A percentile compares a stretch with the other conserved stretches of the same genome.
phyloP scores from a whole-genome alignment of 2,888 invertebrate species.

The Eupelmus urozonus region DNA sequence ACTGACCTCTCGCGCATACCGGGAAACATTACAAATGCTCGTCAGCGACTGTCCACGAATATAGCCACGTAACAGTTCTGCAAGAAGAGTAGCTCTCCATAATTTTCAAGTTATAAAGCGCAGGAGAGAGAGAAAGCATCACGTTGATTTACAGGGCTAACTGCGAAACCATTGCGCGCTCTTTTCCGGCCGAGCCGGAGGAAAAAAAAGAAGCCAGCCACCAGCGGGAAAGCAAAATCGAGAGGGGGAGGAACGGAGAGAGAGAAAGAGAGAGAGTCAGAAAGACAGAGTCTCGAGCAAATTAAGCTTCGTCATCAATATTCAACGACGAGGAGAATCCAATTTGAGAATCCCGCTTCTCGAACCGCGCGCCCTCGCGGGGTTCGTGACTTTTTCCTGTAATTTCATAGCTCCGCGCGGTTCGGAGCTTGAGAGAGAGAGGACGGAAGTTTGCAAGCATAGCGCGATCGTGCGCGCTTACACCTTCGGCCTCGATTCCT shows the following conservation, averaged over 20 bases:
- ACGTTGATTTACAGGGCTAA: slow-evolving; percentile 16
- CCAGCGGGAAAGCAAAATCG: neutral
- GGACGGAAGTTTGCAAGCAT: neutral
- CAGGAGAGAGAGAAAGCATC: slow-evolving; percentile 1
- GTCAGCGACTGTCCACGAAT: too few species aligned
- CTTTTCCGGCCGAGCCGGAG: neutral
- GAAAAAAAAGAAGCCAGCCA: neutral
- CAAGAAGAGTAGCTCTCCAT: neutral
- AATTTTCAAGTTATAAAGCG: slow-evolving; percentile 5
- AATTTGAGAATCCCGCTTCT: slow-evolving; percentile 56
- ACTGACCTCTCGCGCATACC: too few species aligned
- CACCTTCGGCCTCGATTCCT: slow-evolving; percentile 22
- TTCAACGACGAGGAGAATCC: slow-evolving; percentile 55
- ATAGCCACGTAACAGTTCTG: too few species aligned
- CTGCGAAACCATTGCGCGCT: neutral
- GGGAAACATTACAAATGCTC: too few species aligned
- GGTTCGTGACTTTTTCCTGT: slow-evolving; percentile 55
- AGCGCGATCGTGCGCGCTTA: neutral
- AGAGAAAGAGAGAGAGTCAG: slow-evolving; percentile 6
- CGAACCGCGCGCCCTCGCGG: slow-evolving; percentile 10
- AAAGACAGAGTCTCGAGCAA: slow-evolving; percentile 44
- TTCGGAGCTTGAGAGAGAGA: too few species aligned
- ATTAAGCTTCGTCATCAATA: slow-evolving; percentile 59
- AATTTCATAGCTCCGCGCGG: slow-evolving; percentile 40
- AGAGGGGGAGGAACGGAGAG: neutral